Evolutionary conservation across 2,113 vertebrate species (phyloP).

Genomic region (Buteo buteo): DNA sequence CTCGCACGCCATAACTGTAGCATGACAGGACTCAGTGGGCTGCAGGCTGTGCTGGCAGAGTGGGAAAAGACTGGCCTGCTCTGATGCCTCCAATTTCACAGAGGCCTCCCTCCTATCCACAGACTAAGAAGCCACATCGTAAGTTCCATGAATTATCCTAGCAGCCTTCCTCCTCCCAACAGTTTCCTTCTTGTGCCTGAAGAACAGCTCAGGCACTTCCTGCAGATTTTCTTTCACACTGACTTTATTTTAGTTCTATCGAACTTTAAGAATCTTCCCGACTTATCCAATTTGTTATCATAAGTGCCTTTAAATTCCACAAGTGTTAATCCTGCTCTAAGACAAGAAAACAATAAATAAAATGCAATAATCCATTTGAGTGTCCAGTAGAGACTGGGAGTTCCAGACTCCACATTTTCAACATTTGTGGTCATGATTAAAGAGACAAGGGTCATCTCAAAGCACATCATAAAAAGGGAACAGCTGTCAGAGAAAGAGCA

Average conservation of each 20-base stretch:
- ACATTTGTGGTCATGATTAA: neutral
- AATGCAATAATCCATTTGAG: neutral
- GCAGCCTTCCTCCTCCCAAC: neutral
- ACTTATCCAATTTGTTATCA: neutral
- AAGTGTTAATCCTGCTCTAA: neutral
- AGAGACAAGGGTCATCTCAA: neutral
- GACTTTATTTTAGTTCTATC: neutral
- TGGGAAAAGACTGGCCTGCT: no score
- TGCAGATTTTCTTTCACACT: neutral
- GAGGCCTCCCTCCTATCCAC: neutral
- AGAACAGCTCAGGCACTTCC: neutral
- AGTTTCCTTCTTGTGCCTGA: neutral
- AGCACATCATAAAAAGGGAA: neutral
- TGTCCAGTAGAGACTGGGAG: neutral
- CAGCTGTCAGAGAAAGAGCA: neutral
- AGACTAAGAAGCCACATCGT: neutral
- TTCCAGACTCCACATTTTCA: neutral
- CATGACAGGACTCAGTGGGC: neutral
- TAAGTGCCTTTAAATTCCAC: neutral
- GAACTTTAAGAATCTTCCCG: neutral
- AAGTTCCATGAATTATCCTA: fast-evolving
- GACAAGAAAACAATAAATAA: neutral
- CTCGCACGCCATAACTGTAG: neutral
- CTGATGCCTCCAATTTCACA: neutral
- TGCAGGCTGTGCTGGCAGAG: neutral